Conservation (phyloP, 2,888 invertebrate genomes). For the Drosophila infuscata region DNA sequence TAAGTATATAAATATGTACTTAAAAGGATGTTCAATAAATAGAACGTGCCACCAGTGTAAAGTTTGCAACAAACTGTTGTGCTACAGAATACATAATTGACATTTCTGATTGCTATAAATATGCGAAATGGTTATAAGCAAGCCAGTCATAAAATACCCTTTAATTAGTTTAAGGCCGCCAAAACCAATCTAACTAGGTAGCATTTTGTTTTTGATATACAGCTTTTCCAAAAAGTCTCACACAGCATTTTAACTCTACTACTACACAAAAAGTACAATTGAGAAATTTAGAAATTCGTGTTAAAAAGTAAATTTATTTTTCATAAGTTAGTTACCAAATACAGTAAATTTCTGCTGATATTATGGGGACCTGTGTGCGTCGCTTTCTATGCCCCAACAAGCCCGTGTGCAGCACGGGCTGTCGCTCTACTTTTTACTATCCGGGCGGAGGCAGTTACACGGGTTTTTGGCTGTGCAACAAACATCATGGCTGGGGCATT, state of each 20-base stretch:
- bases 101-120: too few species aligned
- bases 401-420: conserved; percentile 67
- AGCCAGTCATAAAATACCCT: background rate
- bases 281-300: background rate
- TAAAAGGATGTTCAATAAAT: background rate
- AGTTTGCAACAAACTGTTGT: background rate
- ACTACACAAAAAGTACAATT: background rate
- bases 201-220: background rate
- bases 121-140: background rate
- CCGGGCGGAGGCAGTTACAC: conserved; percentile 76
- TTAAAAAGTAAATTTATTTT: background rate
- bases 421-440: conserved; percentile 70
- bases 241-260: background rate
- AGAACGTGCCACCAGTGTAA: background rate
- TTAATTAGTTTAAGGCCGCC: background rate
- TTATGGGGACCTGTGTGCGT: conserved; percentile 59
- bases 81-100: background rate
- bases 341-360: conserved; percentile 14
- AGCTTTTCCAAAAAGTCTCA: background rate
- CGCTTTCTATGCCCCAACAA: conserved; percentile 65
- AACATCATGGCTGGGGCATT: conserved; percentile 77
- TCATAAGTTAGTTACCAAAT: background rate
- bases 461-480: conserved; percentile 77
- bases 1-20: background rate
- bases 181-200: background rate